phyloP scores from a whole-genome alignment of 1,140 invertebrate species.

The Atta cephalotes region DNA sequence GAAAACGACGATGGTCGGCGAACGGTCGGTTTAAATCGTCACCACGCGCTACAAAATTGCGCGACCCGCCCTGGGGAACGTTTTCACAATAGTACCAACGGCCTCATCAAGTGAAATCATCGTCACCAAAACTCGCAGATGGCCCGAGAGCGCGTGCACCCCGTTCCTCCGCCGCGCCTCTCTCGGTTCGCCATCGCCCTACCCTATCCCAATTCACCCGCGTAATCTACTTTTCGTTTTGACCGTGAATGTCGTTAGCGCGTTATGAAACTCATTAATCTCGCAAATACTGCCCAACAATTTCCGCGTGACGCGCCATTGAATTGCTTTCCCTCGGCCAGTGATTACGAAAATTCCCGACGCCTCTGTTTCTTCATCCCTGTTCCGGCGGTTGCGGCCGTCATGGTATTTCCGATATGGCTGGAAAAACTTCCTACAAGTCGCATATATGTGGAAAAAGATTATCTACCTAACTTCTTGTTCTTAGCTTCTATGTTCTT shows the following conservation, averaged over 20 bases:
- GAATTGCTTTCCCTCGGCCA: constrained; percentile 74
- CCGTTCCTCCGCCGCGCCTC: constrained; percentile 66
- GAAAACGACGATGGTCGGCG: constrained; percentile 20
- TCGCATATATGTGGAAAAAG: background rate
- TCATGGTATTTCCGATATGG: constrained; percentile 8
- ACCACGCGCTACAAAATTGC: constrained; percentile 76
- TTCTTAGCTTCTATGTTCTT: no score
- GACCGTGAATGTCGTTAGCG: constrained; percentile 83
- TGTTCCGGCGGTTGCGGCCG: constrained; percentile 6
- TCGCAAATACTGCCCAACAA: constrained; percentile 80
- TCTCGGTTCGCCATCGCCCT: constrained; percentile 61
- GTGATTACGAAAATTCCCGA: constrained; percentile 74
- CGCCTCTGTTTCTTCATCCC: constrained; percentile 66
- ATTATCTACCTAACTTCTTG: background rate
- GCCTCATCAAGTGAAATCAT: constrained; percentile 84
- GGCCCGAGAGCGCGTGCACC: constrained; percentile 72
- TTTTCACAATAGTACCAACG: constrained; percentile 79
- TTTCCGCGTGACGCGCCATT: constrained; percentile 78
- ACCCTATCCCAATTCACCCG: constrained; percentile 77
- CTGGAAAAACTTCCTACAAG: background rate
- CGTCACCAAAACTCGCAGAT: constrained; percentile 82
- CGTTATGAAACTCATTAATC: constrained; percentile 84
- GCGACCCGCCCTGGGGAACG: constrained; percentile 77
- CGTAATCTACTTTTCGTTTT: constrained; percentile 83
- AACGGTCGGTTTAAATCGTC: constrained; percentile 78